Percentiles rank a stretch among this genome's conserved stretches.
Evolutionary conservation across 2,113 vertebrate genomes (phyloP).

Genomic region (Ahaetulla prasina): DNA sequence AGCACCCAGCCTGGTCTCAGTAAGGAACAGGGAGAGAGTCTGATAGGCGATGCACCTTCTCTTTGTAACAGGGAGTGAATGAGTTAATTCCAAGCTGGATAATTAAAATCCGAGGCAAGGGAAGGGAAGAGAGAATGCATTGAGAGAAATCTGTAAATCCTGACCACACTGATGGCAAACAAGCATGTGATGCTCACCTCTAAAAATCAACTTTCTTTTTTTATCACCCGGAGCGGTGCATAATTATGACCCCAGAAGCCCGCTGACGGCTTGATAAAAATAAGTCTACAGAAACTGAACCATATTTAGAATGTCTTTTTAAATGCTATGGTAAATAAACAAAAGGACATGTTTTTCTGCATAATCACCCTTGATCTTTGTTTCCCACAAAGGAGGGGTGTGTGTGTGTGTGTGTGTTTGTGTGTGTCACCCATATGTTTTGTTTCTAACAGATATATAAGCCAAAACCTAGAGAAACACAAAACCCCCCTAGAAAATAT

Average conservation of each 20-base stretch:
- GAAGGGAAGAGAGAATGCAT: neutral
- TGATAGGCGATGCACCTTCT: conserved; percentile 62
- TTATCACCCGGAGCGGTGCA: conserved; percentile 37
- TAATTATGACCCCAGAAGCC: conserved; percentile 47
- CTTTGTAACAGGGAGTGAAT: conserved; percentile 61
- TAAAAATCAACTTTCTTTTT: conserved; percentile 39
- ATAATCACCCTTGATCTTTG: conserved; percentile 7
- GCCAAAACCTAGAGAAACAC: no score
- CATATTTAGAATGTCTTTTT: conserved; percentile 48
- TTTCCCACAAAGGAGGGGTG: conserved; percentile 33
- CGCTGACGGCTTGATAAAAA: conserved; percentile 57
- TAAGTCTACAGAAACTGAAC: conserved; percentile 50
- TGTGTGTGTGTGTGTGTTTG: conserved; percentile 35
- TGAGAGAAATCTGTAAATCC: conserved; percentile 44
- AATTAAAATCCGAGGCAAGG: conserved; percentile 45
- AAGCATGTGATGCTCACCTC: conserved; percentile 32
- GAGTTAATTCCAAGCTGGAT: conserved; percentile 70
- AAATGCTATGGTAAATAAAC: conserved; percentile 46
- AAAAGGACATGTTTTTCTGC: conserved; percentile 48
- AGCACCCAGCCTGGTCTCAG: conserved; percentile 68
- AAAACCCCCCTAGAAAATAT: neutral
- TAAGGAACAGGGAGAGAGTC: conserved; percentile 52
- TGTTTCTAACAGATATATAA: neutral
- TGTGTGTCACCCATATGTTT: neutral
- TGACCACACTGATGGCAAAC: conserved; percentile 44